Base-by-base conservation (phyloP, 2,113 vertebrate genomes). In the Carollia perspicillata region DNA sequence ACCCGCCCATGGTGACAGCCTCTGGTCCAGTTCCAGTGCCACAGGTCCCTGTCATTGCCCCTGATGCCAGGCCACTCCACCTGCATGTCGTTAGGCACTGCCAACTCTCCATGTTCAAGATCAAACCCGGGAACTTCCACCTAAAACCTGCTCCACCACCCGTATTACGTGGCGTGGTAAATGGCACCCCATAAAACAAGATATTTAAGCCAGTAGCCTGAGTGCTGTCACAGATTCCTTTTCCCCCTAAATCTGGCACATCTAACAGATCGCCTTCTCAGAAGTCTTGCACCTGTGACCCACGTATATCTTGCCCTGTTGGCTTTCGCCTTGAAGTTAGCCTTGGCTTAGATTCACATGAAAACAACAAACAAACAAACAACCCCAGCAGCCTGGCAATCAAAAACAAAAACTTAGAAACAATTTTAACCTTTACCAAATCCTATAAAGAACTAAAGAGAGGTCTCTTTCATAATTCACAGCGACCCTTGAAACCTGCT, bases 131-230 rank as follows among this genome's bases (percentile, higher is more conserved):
- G 26, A 53, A 40, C 65, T 8, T 42, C 22, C 20, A 63, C 71
- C 35, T 26, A 10, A 37, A 74, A 28, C 2, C 33, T 26, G 8
- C 33, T 75, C n/a, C 26, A 90, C 74, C 47, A 83, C 42, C 84
- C 69, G 10, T 28, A 37, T 66, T 35, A n/a, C 51, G 47, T 47
- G 28, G 40, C 68, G 68, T 95, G 92, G 66, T 66, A 53, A 89
- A 84, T 65, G 84, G 18, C 49, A 55, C 60, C 79, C 80, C 69
- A n/a, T 84, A 49, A 88, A 91, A 86, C 28, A 33, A 63, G 74
- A 20, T 4, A n/a, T 49, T 30, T 77, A 60, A 89, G 53, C 72
- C 42, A 66, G 71, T 77, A 94, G 30, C 44, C 35, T 5, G 11
- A 18, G 6, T 30, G 28, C 17, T n/a, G 5, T 40, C 65, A 55